phyloP scores from a whole-genome alignment of 2,888 invertebrate species.

The Pinctada fucata region DNA sequence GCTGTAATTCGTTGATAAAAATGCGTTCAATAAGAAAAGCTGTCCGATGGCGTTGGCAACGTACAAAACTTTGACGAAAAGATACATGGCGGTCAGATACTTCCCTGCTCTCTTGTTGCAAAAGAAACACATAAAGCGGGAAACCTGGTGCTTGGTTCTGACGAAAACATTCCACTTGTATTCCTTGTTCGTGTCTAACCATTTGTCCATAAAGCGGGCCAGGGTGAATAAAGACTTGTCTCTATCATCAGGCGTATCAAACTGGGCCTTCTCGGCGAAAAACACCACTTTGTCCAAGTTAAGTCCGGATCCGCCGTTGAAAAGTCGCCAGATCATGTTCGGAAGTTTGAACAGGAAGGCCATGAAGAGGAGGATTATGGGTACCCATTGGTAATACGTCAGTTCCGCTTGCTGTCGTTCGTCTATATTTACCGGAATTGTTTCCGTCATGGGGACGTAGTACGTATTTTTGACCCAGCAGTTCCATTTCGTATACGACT shows the following conservation, averaged over 20 bases:
- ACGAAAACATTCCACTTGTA: constrained; percentile 63
- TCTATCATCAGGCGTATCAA: constrained; percentile 58
- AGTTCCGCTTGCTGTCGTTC: constrained; percentile 59
- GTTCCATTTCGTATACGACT: constrained; percentile 56
- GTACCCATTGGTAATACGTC: constrained; percentile 71
- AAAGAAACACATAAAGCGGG: constrained; percentile 63
- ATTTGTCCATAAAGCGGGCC: constrained; percentile 64
- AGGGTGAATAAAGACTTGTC: constrained; percentile 59
- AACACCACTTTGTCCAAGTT: constrained; percentile 67
- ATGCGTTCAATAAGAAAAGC: constrained; percentile 71
- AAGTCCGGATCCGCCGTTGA: constrained; percentile 61
- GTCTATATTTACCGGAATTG: constrained; percentile 57
- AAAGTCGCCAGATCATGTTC: constrained; percentile 62
- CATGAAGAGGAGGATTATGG: constrained; percentile 68
- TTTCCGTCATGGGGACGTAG: constrained; percentile 63
- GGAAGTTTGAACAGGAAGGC: constrained; percentile 69
- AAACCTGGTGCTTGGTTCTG: constrained; percentile 58
- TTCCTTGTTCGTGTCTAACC: constrained; percentile 65
- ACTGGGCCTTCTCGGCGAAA: constrained; percentile 65
- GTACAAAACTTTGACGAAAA: constrained; percentile 69
- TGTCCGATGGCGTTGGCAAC: constrained; percentile 72
- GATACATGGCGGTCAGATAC: constrained; percentile 69
- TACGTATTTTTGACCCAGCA: constrained; percentile 72
- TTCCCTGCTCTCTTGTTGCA: constrained; percentile 69
- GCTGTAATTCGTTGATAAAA: constrained; percentile 67